Base-by-base conservation (phyloP, 2,888 invertebrate genomes). In the Eudasyphora cyanicolor region DNA sequence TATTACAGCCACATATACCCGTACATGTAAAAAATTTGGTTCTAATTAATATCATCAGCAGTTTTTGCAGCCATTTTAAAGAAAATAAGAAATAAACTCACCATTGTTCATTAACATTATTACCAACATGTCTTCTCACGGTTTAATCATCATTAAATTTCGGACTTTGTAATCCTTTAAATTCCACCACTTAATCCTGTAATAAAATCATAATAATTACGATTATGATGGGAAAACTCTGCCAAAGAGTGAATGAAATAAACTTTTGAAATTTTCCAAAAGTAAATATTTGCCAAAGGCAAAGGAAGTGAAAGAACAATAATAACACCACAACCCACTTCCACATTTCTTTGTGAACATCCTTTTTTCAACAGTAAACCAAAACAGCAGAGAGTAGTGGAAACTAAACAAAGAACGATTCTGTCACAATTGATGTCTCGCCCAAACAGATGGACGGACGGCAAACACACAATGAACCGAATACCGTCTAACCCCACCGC, bases 271-370 rank as follows among this genome's bases (percentile, higher is more conserved):
- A 57, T 51, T 38, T 60, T 38, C 38, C n/a, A 24, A 75, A 82
- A 21, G 29, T 35, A 75, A 82, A 82, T 79, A 79, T 79, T 82
- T 54, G 69, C 29, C 76, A 74, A 69, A 51, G 38, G 6, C 57
- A 57, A 14, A 57, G 5, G 3, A 27, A 38, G 24, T n/a, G n/a
- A n/a, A n/a, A 74, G 14, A 27, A 74, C 27, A 69, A 71, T 64
- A 76, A 57, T 8, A 76, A 71, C 45, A 75, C 29, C 3, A 45
- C 12, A 38, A 4, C 2, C 12, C 14, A 27, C 51, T 21, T 60
- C 57, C 2, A 7, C 14, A 27, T 62, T 21, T 60, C 57, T 1
- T 57, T 12, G 5, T 27, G 6, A 6, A n/a, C 10, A 45, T 17
- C 49, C 49, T 17, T 49, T n/a, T 3, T 27, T 12, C 14, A 14